Percentiles rank a stretch among this genome's conserved stretches.
phyloP scores from a whole-genome alignment of 1,140 invertebrate genomes.

The Drosophila elegans region DNA sequence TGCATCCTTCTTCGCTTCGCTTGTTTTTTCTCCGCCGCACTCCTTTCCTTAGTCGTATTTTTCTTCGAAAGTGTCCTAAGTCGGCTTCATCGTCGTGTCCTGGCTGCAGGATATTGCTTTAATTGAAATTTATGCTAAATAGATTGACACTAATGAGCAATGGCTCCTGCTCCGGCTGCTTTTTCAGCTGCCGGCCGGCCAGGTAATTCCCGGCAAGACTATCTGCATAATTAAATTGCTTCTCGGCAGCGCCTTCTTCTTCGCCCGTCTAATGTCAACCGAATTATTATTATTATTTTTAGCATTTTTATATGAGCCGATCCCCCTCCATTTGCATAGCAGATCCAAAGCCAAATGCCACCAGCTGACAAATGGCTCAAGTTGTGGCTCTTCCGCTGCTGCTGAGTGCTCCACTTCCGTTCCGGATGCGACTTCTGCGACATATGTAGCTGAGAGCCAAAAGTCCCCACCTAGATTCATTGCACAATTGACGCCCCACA shows the following conservation, averaged over 20 bases:
- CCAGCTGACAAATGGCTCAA: constrained; percentile 65
- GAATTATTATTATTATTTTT: constrained; percentile 75
- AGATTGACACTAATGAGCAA: constrained; percentile 82
- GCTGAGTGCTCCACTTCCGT: constrained; percentile 58
- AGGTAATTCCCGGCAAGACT: constrained; percentile 57
- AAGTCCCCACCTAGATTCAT: constrained; percentile 31
- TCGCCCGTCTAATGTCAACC: constrained; percentile 50
- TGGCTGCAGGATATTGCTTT: constrained; percentile 79
- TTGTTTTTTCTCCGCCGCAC: constrained; percentile 20
- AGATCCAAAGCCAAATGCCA: constrained; percentile 25
- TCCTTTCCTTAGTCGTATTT: constrained; percentile 20
- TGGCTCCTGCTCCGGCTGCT: constrained; percentile 38
- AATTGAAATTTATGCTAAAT: constrained; percentile 83
- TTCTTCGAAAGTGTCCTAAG: constrained; percentile 59
- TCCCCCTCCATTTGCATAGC: constrained; percentile 62
- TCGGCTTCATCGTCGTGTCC: constrained; percentile 44
- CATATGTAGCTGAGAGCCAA: constrained; percentile 36
- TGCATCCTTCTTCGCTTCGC: constrained; percentile 48
- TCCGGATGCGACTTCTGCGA: constrained; percentile 51
- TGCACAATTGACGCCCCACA: constrained; percentile 25
- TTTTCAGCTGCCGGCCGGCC: constrained; percentile 29
- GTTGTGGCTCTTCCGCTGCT: constrained; percentile 58
- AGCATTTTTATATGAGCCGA: constrained; percentile 49
- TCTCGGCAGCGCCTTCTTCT: constrained; percentile 7
- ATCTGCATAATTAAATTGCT: constrained; percentile 73